These are phyloP conservation scores for Erythrocebus patas DNA, from an alignment of 2,113 vertebrate species.

Conservation along the genomic window DNA sequence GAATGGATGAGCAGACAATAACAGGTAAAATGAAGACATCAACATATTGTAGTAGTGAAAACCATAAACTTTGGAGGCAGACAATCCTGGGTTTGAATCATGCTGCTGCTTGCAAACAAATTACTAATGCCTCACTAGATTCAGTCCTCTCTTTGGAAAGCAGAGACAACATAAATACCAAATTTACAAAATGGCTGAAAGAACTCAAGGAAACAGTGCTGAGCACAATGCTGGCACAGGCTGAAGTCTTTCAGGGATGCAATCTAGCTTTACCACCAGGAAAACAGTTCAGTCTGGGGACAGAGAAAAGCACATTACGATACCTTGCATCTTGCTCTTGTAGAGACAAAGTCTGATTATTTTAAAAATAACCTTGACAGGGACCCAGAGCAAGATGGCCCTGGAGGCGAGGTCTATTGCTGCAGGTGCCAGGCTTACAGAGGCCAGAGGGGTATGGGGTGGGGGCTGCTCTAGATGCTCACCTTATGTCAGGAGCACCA, in stretches of 20 bases:
- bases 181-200: neutral
- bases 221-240: neutral
- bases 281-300: neutral
- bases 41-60: accelerated
- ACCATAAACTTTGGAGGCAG: neutral
- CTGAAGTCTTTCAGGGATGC: too few species aligned
- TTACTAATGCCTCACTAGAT: neutral
- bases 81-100: neutral
- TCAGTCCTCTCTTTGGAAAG: neutral
- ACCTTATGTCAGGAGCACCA: accelerated
- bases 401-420: accelerated
- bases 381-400: neutral
- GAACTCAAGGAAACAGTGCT: neutral
- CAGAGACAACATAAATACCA: neutral
- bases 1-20: neutral
- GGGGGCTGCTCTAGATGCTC: accelerated
- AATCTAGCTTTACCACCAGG: neutral
- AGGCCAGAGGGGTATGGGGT: neutral
- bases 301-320: neutral
- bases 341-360: neutral
- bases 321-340: neutral
- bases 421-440: neutral
- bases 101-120: neutral
- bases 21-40: neutral
- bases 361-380: neutral